phyloP scores from a whole-genome alignment of 2,888 invertebrate genomes.

The Gnatocerus cornutus region DNA sequence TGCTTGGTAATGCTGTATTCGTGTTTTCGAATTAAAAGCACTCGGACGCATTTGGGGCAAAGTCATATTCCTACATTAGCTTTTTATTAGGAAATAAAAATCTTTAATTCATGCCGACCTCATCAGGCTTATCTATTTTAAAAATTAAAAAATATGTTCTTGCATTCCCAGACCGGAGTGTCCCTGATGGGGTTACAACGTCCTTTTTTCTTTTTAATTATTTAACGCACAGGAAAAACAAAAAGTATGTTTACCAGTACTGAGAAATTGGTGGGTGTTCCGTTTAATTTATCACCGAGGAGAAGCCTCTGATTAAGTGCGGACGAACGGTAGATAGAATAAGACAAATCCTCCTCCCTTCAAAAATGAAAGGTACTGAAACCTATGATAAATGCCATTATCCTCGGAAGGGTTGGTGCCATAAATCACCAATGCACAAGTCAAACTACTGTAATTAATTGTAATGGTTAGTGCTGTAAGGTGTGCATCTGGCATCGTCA shows the following conservation, averaged over 20 bases:
- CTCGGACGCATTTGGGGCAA: conserved; percentile 5
- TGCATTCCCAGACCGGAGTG: too few relatives aligned
- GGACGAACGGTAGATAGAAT: neutral
- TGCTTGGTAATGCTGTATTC: conserved; percentile 42
- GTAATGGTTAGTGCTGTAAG: conserved; percentile 60
- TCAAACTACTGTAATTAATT: conserved; percentile 61
- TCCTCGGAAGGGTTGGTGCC: conserved; percentile 54
- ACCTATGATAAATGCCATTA: conserved; percentile 39
- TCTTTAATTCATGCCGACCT: neutral
- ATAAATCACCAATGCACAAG: conserved; percentile 61
- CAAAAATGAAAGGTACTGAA: conserved; percentile 24
- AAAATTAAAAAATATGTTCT: too few relatives aligned
- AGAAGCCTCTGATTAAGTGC: conserved; percentile 3
- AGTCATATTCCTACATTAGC: neutral
- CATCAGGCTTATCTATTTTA: neutral
- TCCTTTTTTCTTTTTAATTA: too few relatives aligned
- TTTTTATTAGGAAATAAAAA: neutral
- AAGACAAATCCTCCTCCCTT: conserved; percentile 13
- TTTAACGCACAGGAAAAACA: neutral
- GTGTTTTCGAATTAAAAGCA: conserved; percentile 47
- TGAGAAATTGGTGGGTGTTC: conserved; percentile 3
- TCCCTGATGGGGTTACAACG: too few relatives aligned
- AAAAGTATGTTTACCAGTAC: neutral
- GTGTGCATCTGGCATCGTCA: conserved; percentile 62
- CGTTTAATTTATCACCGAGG: neutral